phyloP scores from a whole-genome alignment of 2,797 vertebrate species.

The Rhynchotus rufescens region DNA sequence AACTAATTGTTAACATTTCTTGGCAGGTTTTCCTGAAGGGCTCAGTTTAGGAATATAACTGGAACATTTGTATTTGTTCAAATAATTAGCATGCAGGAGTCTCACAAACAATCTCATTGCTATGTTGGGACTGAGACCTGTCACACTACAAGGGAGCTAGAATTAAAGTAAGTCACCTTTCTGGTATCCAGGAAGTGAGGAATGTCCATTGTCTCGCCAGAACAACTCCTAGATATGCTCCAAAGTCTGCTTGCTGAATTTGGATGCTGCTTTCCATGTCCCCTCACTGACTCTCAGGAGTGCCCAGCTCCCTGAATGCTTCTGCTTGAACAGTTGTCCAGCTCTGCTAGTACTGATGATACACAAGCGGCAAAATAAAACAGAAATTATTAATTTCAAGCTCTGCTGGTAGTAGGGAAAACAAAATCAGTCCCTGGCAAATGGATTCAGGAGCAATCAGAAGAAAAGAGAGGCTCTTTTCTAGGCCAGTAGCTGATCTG shows the following conservation, averaged over 20 bases:
- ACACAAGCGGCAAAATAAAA: constrained; percentile 26
- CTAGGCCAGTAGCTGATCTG: neutral
- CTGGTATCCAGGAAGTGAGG: neutral
- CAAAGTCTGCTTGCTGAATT: neutral
- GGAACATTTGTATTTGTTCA: neutral
- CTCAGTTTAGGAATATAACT: neutral
- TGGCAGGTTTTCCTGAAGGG: neutral
- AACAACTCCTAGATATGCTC: accelerated
- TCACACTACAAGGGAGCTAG: neutral
- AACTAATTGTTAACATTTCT: neutral
- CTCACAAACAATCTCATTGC: neutral
- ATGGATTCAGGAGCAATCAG: constrained; percentile 25
- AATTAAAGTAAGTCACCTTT: neutral
- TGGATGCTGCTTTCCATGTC: neutral
- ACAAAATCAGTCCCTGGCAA: constrained; percentile 62
- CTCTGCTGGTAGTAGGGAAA: constrained; percentile 38
- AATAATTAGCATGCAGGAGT: neutral
- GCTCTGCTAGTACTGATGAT: neutral
- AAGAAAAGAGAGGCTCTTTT: neutral
- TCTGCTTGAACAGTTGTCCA: neutral
- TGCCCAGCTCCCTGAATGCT: neutral
- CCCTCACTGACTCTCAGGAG: neutral
- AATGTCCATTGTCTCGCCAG: neutral
- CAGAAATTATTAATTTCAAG: constrained; percentile 66
- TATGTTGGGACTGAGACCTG: neutral